Conservation (phyloP, 2,888 invertebrate species). For the Euproctis similis region DNA sequence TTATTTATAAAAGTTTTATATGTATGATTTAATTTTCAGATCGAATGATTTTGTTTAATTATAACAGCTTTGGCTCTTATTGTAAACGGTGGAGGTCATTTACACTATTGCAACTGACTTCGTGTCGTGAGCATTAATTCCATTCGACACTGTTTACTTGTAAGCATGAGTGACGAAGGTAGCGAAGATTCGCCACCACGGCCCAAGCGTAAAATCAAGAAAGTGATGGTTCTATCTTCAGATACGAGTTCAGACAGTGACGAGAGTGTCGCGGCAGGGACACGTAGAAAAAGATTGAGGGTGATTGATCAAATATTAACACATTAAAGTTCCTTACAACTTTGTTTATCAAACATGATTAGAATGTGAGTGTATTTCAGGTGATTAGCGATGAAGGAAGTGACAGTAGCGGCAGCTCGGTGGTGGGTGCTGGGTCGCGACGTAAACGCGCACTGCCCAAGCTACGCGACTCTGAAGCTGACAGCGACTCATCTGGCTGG, state of each 20-base stretch:
- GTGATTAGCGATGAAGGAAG: constrained; percentile 68
- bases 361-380: constrained; percentile 42
- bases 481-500: constrained; percentile 52
- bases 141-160: constrained; percentile 36
- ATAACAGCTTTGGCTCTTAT: constrained; percentile 32
- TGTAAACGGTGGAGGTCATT: constrained; percentile 52
- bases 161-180: constrained; percentile 60
- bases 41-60: constrained; percentile 42
- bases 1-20: constrained; percentile 30
- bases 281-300: constrained; percentile 66
- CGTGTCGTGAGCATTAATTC: constrained; percentile 51
- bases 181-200: constrained; percentile 48
- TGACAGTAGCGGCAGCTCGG: constrained; percentile 58
- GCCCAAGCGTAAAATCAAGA: constrained; percentile 53
- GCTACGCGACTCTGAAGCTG: constrained; percentile 52
- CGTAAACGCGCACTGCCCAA: constrained; percentile 49
- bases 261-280: constrained; percentile 49
- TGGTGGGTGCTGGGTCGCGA: constrained; percentile 36
- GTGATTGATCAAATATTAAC: constrained; percentile 31
- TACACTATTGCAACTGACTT: constrained; percentile 61
- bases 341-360: constrained; percentile 1
- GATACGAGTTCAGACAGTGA: constrained; percentile 64
- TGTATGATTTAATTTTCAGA: constrained; percentile 31
- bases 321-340: constrained; percentile 2
- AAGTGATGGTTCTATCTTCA: constrained; percentile 49